phyloP scores from a whole-genome alignment of 2,888 invertebrate genomes.

The Eupithecia vulgata region DNA sequence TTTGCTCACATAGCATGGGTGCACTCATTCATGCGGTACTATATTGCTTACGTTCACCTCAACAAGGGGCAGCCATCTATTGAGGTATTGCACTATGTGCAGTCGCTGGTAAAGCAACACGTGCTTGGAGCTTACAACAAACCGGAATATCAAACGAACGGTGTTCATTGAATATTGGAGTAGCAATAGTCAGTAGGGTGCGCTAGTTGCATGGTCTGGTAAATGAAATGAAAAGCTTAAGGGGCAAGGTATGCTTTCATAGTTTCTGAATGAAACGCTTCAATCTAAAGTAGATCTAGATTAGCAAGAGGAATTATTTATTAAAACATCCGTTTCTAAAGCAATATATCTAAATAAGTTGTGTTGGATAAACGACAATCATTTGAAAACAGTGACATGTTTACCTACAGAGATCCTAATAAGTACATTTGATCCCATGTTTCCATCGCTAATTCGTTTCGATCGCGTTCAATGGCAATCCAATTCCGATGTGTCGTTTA shows the following conservation, averaged over 20 bases:
- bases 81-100: conserved; percentile 36
- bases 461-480: conserved; percentile 49
- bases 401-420: conserved; percentile 19
- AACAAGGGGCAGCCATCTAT: conserved; percentile 31
- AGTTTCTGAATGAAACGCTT: background rate
- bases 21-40: conserved; percentile 66
- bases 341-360: background rate
- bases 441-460: conserved; percentile 42
- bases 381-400: conserved; percentile 7
- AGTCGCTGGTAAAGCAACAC: conserved; percentile 39
- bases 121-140: conserved; percentile 20
- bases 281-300: background rate
- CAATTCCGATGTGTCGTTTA: conserved; percentile 53
- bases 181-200: conserved; percentile 9
- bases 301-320: background rate
- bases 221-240: background rate
- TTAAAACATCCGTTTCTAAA: background rate
- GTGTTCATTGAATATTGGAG: conserved; percentile 23
- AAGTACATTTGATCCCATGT: conserved; percentile 37
- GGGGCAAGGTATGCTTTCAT: background rate
- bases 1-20: conserved; percentile 67
- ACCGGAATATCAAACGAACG: conserved; percentile 25
- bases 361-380: background rate
- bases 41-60: conserved; percentile 52
- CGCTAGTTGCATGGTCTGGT: background rate